Evolutionary conservation across 2,797 vertebrate genomes (phyloP).

Genomic region (Galago senegalensis): DNA sequence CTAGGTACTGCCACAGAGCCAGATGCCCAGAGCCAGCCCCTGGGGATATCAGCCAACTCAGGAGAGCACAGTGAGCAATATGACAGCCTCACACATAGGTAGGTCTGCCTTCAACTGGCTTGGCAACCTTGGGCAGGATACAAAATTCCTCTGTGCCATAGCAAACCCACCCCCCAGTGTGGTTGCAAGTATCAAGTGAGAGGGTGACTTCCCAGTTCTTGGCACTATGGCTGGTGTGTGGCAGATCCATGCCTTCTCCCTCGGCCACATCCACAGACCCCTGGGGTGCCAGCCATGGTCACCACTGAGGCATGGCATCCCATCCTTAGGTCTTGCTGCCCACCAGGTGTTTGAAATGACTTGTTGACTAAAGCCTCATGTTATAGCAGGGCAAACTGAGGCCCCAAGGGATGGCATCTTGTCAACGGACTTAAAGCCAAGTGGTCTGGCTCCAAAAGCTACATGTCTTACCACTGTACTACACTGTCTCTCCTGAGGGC

Average conservation of each 20-base stretch:
- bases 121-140: not conserved
- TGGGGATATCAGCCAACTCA: rapidly evolving
- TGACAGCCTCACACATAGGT: not conserved
- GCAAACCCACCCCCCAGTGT: not conserved
- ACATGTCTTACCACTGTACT: not conserved
- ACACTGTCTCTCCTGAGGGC: not conserved
- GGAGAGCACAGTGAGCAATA: rapidly evolving
- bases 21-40: too few species aligned
- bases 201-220: rapidly evolving
- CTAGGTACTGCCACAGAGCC: not conserved
- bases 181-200: not conserved
- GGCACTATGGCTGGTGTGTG: rapidly evolving
- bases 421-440: not conserved
- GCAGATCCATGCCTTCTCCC: not conserved
- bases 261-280: not conserved
- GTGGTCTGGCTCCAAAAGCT: not conserved
- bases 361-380: not conserved
- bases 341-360: not conserved
- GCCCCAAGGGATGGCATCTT: not conserved
- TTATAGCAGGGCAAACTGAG: not conserved
- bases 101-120: not conserved
- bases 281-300: not conserved
- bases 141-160: not conserved
- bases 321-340: not conserved
- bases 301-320: rapidly evolving